These are phyloP conservation scores for Carassius gibelio DNA, from an alignment of 2,113 vertebrate genomes.

Conservation along the genomic window DNA sequence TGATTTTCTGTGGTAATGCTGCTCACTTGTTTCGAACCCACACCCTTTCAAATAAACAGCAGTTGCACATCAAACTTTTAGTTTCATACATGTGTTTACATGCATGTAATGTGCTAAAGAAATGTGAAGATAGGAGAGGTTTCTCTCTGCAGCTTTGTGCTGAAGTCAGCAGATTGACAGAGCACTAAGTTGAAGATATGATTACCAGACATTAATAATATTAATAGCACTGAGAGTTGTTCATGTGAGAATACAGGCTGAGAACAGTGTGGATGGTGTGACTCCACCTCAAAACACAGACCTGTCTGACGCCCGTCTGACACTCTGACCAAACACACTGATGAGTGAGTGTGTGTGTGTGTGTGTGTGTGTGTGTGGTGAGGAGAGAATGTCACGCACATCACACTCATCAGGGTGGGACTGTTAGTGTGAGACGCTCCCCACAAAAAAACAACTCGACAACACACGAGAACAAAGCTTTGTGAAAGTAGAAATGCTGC, in stretches of 20 bases:
- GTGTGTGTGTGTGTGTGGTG: background rate
- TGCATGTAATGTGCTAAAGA: background rate
- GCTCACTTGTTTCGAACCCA: background rate
- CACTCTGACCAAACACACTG: background rate
- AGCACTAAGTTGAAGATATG: conserved; percentile 8
- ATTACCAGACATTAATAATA: background rate
- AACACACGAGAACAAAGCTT: background rate
- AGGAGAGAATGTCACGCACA: background rate
- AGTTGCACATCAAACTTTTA: background rate
- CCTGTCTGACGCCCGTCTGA: background rate
- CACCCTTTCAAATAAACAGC: background rate
- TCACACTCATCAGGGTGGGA: background rate
- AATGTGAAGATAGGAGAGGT: background rate
- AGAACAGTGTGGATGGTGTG: background rate
- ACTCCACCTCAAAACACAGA: background rate
- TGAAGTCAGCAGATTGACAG: conserved; percentile 78
- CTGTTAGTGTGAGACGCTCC: background rate
- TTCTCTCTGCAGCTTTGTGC: conserved; percentile 64
- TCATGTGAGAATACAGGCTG: background rate
- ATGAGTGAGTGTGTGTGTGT: background rate
- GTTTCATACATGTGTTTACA: background rate
- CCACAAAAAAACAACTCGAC: conserved; percentile 47
- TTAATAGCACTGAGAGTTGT: background rate
- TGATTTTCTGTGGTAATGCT: background rate
- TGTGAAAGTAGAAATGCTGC: background rate